Evolutionary conservation across 2,113 vertebrate species (phyloP), one percentile per base, ranked within the genome.

Genomic region (Carollia perspicillata): DNA sequence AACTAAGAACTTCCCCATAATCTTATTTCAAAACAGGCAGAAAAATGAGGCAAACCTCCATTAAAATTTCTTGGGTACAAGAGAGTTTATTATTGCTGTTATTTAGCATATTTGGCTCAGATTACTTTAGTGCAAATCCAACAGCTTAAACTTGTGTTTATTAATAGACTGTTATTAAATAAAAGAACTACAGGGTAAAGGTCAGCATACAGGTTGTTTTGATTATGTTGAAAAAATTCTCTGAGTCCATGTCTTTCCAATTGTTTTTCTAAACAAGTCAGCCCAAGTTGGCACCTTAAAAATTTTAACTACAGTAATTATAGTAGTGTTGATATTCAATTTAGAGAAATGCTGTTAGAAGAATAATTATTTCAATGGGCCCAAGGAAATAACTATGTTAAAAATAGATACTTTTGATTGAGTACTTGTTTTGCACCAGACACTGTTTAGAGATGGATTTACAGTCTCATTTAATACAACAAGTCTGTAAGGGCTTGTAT

Each of bases 81-180:
- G 26, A 84, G 79, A 90, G 33, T 89, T 84, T 83, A 74, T 66
- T 60, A 84, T 8, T 84, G 71, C 8, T 95, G 11, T 65, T 77
- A 84, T 30, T 28, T 90, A 85, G 26, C n/a, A 65, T 75, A 71
- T 69, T 83, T 93, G 81, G 33, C n/a, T 40, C 72, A 69, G 23
- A 89, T 95, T 85, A 60, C 20, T 84, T 86, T 88, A 94, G 63
- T 65, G 35, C 69, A 93, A 92, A 77, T 88, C 35, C 90, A 93
- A 83, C 51, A 94, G 37, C 63, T 93, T 80, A 69, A 80, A 74
- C 37, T 88, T 93, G 22, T 84, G 11, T 89, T 94, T 88, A 89
- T 94, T 97, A 95, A 90, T 49, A 97, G 84, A 84, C 47, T 77
- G 60, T 75, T 96, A 85, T 95, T 95, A 96, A 94, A 40, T 89